Conservation (phyloP, 2,888 invertebrate genomes). For the Nephrotoma flavescens region DNA sequence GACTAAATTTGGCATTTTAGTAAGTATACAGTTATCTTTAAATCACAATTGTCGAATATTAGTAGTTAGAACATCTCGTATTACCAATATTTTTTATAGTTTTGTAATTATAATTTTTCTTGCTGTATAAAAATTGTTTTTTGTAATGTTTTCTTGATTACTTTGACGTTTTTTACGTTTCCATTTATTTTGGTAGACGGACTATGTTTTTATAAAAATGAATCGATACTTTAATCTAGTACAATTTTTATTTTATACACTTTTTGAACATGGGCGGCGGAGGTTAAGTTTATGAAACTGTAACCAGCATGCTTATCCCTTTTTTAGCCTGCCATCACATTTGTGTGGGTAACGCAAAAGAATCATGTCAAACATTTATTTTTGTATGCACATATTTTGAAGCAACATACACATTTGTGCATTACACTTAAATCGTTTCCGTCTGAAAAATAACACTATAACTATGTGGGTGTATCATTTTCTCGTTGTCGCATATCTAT, state of each 20-base stretch:
- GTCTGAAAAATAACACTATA: too few relatives aligned
- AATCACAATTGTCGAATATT: neutral
- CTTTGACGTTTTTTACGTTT: neutral
- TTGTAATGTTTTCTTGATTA: neutral
- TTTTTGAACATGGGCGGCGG: too few relatives aligned
- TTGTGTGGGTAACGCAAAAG: too few relatives aligned
- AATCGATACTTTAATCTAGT: neutral
- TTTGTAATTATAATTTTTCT: neutral
- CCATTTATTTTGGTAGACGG: neutral
- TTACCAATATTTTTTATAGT: neutral
- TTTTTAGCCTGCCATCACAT: too few relatives aligned
- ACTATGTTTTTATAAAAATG: neutral
- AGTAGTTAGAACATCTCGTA: neutral
- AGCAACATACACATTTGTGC: too few relatives aligned
- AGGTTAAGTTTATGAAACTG: too few relatives aligned
- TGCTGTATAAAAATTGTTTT: neutral
- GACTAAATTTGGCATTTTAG: neutral
- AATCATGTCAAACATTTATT: too few relatives aligned
- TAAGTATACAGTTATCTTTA: neutral
- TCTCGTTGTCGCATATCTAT: too few relatives aligned
- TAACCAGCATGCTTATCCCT: too few relatives aligned
- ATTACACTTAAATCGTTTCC: too few relatives aligned
- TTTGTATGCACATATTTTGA: too few relatives aligned
- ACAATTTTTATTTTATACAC: neutral
- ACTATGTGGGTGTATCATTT: too few relatives aligned